A percentile compares a stretch with the other conserved stretches of the same genome.
Evolutionary conservation across 2,797 vertebrate genomes (phyloP).

Genomic region (Liparis tanakae): DNA sequence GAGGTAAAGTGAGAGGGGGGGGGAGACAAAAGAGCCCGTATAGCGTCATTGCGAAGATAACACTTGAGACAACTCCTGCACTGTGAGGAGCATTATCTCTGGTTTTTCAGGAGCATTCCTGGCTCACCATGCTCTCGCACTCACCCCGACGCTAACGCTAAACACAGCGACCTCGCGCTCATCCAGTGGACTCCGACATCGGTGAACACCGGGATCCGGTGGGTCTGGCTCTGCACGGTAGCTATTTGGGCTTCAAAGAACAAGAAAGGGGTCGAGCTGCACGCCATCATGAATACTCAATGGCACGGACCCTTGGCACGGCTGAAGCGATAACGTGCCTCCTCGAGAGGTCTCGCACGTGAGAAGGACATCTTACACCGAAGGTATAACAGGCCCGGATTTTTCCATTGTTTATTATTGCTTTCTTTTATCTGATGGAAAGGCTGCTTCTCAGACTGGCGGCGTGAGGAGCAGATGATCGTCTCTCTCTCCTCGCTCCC

Average conservation of each 20-base stretch:
- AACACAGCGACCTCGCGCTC: slow-evolving; percentile 43
- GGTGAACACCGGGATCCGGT: slow-evolving; percentile 60
- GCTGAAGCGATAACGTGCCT: slow-evolving; percentile 25
- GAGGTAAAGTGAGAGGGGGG: slow-evolving; percentile 23
- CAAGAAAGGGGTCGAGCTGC: slow-evolving; percentile 50
- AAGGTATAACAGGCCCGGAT: slow-evolving; percentile 23
- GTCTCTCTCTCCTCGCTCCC: slow-evolving; percentile 77
- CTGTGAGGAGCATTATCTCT: slow-evolving; percentile 50
- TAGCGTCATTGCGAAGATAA: slow-evolving; percentile 41
- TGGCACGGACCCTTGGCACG: slow-evolving; percentile 25
- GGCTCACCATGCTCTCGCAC: slow-evolving; percentile 15
- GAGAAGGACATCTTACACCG: neutral
- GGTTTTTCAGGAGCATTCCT: slow-evolving; percentile 55
- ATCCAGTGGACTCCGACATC: slow-evolving; percentile 26
- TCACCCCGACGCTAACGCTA: slow-evolving; percentile 23
- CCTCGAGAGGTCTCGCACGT: slow-evolving; percentile 10
- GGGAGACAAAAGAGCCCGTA: slow-evolving; percentile 20
- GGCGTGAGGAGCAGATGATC: slow-evolving; percentile 64
- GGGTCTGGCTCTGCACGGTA: slow-evolving; percentile 59
- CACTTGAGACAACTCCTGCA: slow-evolving; percentile 41
- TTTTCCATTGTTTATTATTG: slow-evolving; percentile 63
- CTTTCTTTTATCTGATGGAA: slow-evolving; percentile 60
- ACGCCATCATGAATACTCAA: slow-evolving; percentile 42
- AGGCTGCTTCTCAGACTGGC: slow-evolving; percentile 51
- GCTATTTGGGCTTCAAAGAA: slow-evolving; percentile 74